Percentiles rank a stretch among this genome's conserved stretches.
These are phyloP conservation scores for Ceratosolen solmsi DNA, from an alignment of 1,140 invertebrate genomes.

Conservation along the genomic window DNA sequence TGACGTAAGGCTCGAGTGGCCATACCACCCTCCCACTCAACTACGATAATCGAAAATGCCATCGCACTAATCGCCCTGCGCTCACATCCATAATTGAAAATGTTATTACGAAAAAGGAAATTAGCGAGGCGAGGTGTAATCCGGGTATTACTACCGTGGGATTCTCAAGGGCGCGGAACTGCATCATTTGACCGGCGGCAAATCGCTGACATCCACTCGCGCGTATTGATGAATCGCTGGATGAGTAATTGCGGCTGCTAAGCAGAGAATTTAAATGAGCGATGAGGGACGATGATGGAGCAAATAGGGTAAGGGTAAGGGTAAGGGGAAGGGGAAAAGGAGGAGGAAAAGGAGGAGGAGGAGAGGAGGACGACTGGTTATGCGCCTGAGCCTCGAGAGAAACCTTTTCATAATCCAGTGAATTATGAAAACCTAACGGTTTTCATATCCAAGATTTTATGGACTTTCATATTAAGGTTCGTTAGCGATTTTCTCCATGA, in stretches of 20 bases:
- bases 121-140: background rate
- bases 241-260: background rate
- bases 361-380: too few species aligned
- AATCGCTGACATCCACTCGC: too few species aligned
- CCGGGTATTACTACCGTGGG: background rate
- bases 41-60: background rate
- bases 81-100: background rate
- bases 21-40: background rate
- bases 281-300: too few species aligned
- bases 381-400: too few species aligned
- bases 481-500: too few species aligned
- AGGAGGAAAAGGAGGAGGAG: too few species aligned
- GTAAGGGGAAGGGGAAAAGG: too few species aligned
- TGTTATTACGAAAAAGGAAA: background rate
- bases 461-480: too few species aligned
- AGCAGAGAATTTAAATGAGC: background rate
- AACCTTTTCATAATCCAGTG: too few species aligned
- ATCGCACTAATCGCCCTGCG: background rate
- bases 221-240: background rate
- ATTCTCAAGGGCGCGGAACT: background rate
- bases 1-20: background rate
- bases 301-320: too few species aligned
- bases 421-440: too few species aligned
- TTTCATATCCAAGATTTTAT: too few species aligned
- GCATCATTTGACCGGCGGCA: background rate